phyloP scores from a whole-genome alignment of 1,140 invertebrate genomes.

The Rhizoglyphus robini region DNA sequence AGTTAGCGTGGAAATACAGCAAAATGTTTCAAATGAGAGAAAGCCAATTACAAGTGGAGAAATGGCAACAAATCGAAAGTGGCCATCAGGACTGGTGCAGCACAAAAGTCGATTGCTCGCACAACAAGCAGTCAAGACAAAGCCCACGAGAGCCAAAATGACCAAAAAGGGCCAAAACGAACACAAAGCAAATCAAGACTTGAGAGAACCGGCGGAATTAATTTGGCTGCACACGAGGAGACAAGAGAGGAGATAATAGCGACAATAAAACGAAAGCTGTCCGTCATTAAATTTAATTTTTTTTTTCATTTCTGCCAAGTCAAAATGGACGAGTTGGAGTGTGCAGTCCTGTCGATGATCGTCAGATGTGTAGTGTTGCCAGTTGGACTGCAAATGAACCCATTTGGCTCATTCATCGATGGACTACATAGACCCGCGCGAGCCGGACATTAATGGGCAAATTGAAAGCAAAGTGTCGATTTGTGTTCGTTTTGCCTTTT shows the following conservation, averaged over 20 bases:
- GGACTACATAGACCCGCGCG: background rate
- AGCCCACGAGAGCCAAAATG: too few relatives aligned
- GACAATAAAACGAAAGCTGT: background rate
- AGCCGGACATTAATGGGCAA: background rate
- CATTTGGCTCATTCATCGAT: background rate
- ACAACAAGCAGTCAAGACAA: too few relatives aligned
- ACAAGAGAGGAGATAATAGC: constrained; percentile 15
- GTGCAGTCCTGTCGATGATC: background rate
- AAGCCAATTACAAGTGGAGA: too few relatives aligned
- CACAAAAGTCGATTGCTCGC: too few relatives aligned
- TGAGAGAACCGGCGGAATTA: background rate
- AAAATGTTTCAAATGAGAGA: too few relatives aligned
- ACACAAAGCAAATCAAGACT: background rate
- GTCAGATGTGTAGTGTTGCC: background rate
- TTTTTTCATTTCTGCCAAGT: background rate
- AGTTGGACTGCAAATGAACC: background rate
- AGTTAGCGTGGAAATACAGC: too few relatives aligned
- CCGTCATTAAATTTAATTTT: constrained; percentile 6
- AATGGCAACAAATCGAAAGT: too few relatives aligned
- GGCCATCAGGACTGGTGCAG: too few relatives aligned
- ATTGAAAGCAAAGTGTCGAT: background rate
- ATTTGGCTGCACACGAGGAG: background rate
- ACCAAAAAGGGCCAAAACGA: too few relatives aligned
- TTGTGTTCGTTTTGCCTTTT: too few relatives aligned
- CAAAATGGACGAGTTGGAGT: background rate